Evolutionary conservation across 2,888 invertebrate species (phyloP), one percentile per base, ranked within the genome.

Genomic region (Marasmarcha lunaedactyla): DNA sequence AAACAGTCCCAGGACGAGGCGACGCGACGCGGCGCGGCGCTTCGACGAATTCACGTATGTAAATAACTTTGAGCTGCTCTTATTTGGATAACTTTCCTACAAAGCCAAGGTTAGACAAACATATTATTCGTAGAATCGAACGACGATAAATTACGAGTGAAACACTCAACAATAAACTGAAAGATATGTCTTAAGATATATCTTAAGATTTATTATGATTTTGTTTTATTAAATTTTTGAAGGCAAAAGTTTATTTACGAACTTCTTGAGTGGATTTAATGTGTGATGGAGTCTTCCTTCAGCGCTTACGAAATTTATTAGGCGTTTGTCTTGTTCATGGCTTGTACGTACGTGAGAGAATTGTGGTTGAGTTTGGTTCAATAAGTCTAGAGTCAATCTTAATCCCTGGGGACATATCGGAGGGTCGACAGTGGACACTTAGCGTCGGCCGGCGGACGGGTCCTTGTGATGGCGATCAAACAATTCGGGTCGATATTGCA

Each of bases 401-500:
- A 30, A 30, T 30, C n/a, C 30, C 30, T 10, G 11, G 30, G 4
- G 30, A 30, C 30, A 30, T 30, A 36, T 41, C 39, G 30, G 37
- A 38, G 36, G 36, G 38, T 38, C 40, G 37, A 36, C 15, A 15
- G 5, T 14, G 10, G 13, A 38, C n/a, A n/a, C n/a, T n/a, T n/a
- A n/a, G n/a, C 37, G 38, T 37, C 25, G 38, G 38, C 38, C 33
- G n/a, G n/a, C 3, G 6, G 6, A 4, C 2, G 34, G 30, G 30
- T 11, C 30, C 30, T 30, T 5, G 34, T 52, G 61, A 62, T 55
- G 57, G 52, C 69, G 74, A 78, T 78, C 74, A 77, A 68, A 69
- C 71, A 71, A 78, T 78, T 74, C 66, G 69, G 71, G 74, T 62
- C 67, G 71, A 70, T 63, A 60, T 45, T 54, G 47, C 47, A 20